These are phyloP conservation scores for Rambutsinella grinnellia DNA, from an alignment of 2,888 invertebrate species.

Conservation along the genomic window DNA sequence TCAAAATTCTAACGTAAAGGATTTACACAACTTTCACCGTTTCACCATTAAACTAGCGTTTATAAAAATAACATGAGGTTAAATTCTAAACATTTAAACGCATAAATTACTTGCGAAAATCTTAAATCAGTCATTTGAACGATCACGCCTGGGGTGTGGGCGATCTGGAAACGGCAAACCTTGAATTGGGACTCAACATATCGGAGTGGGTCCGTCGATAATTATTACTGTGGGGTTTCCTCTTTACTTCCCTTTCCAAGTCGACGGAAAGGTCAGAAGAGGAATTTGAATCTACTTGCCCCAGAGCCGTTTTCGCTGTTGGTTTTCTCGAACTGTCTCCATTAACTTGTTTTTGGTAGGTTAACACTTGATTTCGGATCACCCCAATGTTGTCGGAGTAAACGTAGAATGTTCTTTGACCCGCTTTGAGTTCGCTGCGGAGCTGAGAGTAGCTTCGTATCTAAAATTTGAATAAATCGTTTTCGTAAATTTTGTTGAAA, in stretches of 20 bases:
- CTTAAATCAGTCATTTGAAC: neutral
- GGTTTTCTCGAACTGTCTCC: slow-evolving; percentile 15
- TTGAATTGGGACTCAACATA: too few species aligned
- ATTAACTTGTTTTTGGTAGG: neutral
- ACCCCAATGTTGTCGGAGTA: slow-evolving; percentile 40
- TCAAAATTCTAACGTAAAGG: too few species aligned
- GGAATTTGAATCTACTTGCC: slow-evolving; percentile 52
- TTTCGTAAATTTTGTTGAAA: too few species aligned
- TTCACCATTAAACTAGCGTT: too few species aligned
- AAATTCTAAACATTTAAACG: neutral
- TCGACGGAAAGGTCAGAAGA: slow-evolving; percentile 47
- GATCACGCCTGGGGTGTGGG: too few species aligned
- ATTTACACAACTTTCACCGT: too few species aligned
- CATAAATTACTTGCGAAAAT: neutral
- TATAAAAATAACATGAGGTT: too few species aligned
- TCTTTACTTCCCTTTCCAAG: neutral
- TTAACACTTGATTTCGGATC: neutral
- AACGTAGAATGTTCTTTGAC: slow-evolving; percentile 62
- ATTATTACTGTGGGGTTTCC: neutral
- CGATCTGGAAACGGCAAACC: too few species aligned
- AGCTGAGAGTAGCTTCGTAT: slow-evolving; percentile 94
- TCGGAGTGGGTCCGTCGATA: neutral
- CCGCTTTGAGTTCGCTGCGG: slow-evolving; percentile 77
- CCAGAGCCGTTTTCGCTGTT: slow-evolving; percentile 27
- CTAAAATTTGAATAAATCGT: slow-evolving; percentile 71